A percentile compares a stretch with the other conserved stretches of the same genome.
Evolutionary conservation across 2,888 invertebrate genomes (phyloP).

Genomic region (Sclerodermus sp.): DNA sequence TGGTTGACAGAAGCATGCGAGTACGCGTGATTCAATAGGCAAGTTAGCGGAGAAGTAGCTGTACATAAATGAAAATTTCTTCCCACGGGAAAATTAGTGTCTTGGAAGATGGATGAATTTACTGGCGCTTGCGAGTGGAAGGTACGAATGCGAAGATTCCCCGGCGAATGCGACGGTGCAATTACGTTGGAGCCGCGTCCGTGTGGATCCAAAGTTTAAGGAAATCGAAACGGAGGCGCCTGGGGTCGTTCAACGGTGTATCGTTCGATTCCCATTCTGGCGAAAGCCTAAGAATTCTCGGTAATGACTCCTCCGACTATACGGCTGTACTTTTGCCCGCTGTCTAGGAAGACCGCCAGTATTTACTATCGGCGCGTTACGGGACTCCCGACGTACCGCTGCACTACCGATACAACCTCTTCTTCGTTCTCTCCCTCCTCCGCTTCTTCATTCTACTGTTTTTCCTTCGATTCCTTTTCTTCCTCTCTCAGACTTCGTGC

Average conservation of each 20-base stretch:
- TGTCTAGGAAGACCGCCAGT: slow-evolving; percentile 20
- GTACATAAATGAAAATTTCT: too few relatives aligned
- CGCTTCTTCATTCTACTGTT: neutral
- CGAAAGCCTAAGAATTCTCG: slow-evolving; percentile 29
- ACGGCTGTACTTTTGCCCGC: slow-evolving; percentile 7
- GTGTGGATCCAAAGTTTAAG: slow-evolving; percentile 6
- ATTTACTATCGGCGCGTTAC: slow-evolving; percentile 36
- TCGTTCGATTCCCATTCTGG: slow-evolving; percentile 33
- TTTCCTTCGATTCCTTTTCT: too few relatives aligned
- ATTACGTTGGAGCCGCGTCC: too few relatives aligned
- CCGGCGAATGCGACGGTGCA: too few relatives aligned
- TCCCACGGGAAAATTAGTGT: too few relatives aligned
- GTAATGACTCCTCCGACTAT: slow-evolving; percentile 25
- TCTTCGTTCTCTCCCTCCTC: slow-evolving; percentile 12
- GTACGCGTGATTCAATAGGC: too few relatives aligned
- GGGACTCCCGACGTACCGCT: slow-evolving; percentile 44
- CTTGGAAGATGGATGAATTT: too few relatives aligned
- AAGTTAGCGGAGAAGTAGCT: too few relatives aligned
- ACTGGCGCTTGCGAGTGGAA: too few relatives aligned
- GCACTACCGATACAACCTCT: slow-evolving; percentile 27
- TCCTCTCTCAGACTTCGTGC: too few relatives aligned
- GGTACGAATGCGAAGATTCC: too few relatives aligned
- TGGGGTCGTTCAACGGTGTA: slow-evolving; percentile 30
- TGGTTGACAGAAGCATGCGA: too few relatives aligned
- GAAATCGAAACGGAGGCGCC: slow-evolving; percentile 7